Base-by-base conservation (phyloP, 1,140 invertebrate genomes). In the Adelges cooleyi region DNA sequence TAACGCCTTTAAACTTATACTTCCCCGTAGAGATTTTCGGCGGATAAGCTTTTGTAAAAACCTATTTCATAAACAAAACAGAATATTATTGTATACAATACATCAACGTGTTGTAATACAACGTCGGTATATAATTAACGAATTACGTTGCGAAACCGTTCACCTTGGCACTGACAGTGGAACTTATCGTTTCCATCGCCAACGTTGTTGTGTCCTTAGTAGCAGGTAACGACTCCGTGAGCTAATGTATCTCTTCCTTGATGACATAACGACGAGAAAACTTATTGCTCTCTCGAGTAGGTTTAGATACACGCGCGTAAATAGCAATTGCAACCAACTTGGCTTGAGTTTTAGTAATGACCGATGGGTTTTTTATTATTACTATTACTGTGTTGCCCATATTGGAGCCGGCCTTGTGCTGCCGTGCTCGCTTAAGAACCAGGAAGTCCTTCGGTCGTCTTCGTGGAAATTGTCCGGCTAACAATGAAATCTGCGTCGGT, bases 91-190 rank as follows among this genome's bases (percentile, higher is more conserved):
- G n/a, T n/a, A n/a, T n/a, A n/a, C n/a, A n/a, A n/a, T n/a, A n/a
- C n/a, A n/a, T n/a, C n/a, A n/a, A n/a, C n/a, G n/a, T n/a, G n/a
- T n/a, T n/a, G n/a, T n/a, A n/a, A n/a, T n/a, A n/a, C n/a, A n/a
- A n/a, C n/a, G n/a, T n/a, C n/a, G n/a, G n/a, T n/a, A n/a, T n/a
- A 25, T n/a, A 62, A 48, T 62, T 62, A 62, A 48, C 17, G 25
- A 40, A 20, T 59, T 59, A 46, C 23, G 23, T 48, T 48, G 25
- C 42, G 42, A 44, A 59, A 59, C 22, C 25, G 10, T 46, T 62
- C 27, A 33, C 56, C 56, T 62, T 62, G 56, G 56, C 56, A 62
- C 18, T 62, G 56, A 9, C 56, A 48, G 42, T 62, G 27, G 18
- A 23, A 48, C 11, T 62, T 48, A 44, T 62, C 42, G 42, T 29